These are phyloP conservation scores for Leptobrachium leishanense DNA, from an alignment of 2,113 vertebrate genomes.

Conservation along the genomic window DNA sequence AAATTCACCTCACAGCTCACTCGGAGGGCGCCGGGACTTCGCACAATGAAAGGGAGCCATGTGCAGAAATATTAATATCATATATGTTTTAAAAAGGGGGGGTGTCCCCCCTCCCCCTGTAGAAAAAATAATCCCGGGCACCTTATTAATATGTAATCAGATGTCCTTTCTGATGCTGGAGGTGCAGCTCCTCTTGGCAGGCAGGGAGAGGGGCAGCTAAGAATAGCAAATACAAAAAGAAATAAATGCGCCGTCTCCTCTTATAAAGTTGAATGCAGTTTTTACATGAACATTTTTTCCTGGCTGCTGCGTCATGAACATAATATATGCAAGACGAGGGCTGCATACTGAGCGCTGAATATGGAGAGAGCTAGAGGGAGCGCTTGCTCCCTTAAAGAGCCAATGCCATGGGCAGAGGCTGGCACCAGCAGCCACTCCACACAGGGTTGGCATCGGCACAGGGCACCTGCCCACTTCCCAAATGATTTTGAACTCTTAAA, in stretches of 20 bases:
- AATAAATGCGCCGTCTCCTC: conserved; percentile 43
- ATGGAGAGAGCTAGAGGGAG: conserved; percentile 64
- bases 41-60: conserved; percentile 72
- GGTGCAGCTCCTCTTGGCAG: conserved; percentile 15
- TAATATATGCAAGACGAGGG: conserved; percentile 96
- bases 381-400: conserved; percentile 74
- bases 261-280: conserved; percentile 58
- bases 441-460: no score
- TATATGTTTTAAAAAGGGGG: conserved; percentile 50
- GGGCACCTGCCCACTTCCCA: no score
- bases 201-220: background rate
- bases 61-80: conserved; percentile 77
- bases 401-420: background rate
- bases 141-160: conserved; percentile 73
- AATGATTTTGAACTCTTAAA: no score
- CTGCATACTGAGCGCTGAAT: conserved; percentile 80
- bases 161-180: conserved; percentile 38
- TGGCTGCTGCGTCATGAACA: conserved; percentile 96
- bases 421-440: no score
- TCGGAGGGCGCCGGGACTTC: conserved; percentile 70
- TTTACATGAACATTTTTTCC: conserved; percentile 78
- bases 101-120: conserved; percentile 43
- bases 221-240: conserved; percentile 27
- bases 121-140: conserved; percentile 15
- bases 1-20: conserved; percentile 80